Percentiles rank a stretch among this genome's conserved stretches.
Evolutionary conservation across 2,888 invertebrate species (phyloP).

Genomic region (Dasysyrphus tricinctus): DNA sequence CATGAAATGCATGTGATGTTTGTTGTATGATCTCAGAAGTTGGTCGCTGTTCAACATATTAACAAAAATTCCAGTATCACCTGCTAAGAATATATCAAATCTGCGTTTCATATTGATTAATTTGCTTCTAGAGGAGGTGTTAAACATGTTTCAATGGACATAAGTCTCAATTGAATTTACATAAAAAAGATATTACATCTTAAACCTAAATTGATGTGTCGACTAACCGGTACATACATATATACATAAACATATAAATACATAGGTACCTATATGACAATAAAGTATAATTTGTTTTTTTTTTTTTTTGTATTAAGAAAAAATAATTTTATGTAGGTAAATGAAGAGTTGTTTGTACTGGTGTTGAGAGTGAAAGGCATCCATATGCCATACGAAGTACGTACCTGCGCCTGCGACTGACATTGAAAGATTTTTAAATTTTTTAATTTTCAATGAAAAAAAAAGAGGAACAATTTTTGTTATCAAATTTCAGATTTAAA

Average conservation of each 20-base stretch:
- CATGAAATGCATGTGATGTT: too few relatives aligned
- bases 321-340: slow-evolving; percentile 16
- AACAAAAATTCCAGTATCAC: neutral
- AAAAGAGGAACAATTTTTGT: slow-evolving; percentile 5
- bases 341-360: slow-evolving; percentile 5
- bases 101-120: slow-evolving; percentile 8
- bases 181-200: slow-evolving; percentile 48
- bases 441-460: neutral
- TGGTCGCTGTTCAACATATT: too few relatives aligned
- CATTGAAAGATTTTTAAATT: slow-evolving; percentile 17
- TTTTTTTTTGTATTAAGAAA: neutral
- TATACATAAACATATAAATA: too few relatives aligned
- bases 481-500: slow-evolving; percentile 37
- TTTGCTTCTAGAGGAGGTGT: slow-evolving; percentile 29
- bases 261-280: neutral
- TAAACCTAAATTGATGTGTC: slow-evolving; percentile 51
- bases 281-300: neutral
- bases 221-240: neutral
- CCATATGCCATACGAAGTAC: neutral
- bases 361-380: neutral
- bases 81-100: neutral
- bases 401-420: neutral
- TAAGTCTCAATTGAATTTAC: slow-evolving; percentile 47
- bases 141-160: slow-evolving; percentile 15
- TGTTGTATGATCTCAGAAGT: too few relatives aligned